These are phyloP conservation scores for Sebastes minor DNA, from an alignment of 2,797 vertebrate species.

Conservation along the genomic window DNA sequence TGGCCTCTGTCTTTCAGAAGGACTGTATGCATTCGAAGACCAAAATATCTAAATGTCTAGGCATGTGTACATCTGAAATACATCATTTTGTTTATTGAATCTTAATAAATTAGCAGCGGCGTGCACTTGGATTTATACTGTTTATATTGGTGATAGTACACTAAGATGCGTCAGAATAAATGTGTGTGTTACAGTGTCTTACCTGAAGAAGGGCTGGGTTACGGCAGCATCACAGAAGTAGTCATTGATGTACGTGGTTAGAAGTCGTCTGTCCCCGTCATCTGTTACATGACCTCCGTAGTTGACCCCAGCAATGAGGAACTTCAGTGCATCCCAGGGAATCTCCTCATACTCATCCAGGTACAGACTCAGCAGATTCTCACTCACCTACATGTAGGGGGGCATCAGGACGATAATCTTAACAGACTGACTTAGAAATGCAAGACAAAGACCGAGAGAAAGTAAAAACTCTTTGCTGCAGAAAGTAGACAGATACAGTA, in stretches of 20 bases:
- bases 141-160: neutral
- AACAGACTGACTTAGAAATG: neutral
- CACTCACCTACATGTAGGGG: conserved; percentile 82
- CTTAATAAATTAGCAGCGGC: neutral
- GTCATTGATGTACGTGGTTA: conserved; percentile 90
- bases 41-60: neutral
- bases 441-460: neutral
- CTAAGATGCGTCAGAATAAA: neutral
- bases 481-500: neutral
- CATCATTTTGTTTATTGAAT: neutral
- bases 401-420: neutral
- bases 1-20: neutral
- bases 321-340: conserved; percentile 90
- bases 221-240: conserved; percentile 87
- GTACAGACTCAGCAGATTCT: conserved; percentile 88
- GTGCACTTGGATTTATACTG: neutral
- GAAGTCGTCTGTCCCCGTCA: conserved; percentile 90
- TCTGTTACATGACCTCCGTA: conserved; percentile 92
- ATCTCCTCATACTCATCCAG: conserved; percentile 90
- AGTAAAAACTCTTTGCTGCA: neutral
- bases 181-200: conserved; percentile 27
- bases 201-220: conserved; percentile 81
- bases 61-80: neutral
- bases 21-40: neutral
- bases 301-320: conserved; percentile 88